Base-by-base conservation (phyloP, 1,140 invertebrate species). In the Epicauta chinensis region DNA sequence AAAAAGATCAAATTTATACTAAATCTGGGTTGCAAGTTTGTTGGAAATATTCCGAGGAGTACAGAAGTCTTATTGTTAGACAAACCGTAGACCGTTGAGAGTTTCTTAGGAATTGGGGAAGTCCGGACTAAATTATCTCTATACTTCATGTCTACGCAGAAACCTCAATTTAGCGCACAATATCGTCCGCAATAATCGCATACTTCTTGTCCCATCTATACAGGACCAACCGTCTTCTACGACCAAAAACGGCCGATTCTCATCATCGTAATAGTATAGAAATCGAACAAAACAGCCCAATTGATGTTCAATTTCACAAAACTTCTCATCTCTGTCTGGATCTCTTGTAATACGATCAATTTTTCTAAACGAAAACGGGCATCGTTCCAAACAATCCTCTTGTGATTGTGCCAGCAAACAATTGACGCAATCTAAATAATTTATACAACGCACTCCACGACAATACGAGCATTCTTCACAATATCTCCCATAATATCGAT, bases 1-100 rank as follows among this genome's bases (percentile, higher is more conserved):
- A 17, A 13, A 38, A 3, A 16, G 2, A 36, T 23, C 36, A n/a
- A 23, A 43, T 39, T 68, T 76, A 51, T 60, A 87, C 87, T 88
- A 88, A 87, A 96, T 97, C 62, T n/a, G n/a, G n/a, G n/a, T n/a
- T n/a, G n/a, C n/a, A n/a, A n/a, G n/a, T n/a, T n/a, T n/a, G n/a
- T n/a, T n/a, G n/a, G n/a, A n/a, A n/a, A n/a, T n/a, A n/a, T n/a
- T n/a, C n/a, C n/a, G n/a, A n/a, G n/a, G n/a, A n/a, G n/a, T n/a
- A n/a, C n/a, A n/a, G n/a, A n/a, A n/a, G n/a, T n/a, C n/a, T n/a
- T n/a, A n/a, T n/a, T n/a, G n/a, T n/a, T n/a, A n/a, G n/a, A n/a
- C n/a, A n/a, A n/a, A n/a, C n/a, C n/a, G n/a, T n/a, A n/a, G n/a
- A n/a, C n/a, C n/a, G n/a, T n/a, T n/a, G n/a, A n/a, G n/a, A n/a